Evolutionary conservation across 1,140 invertebrate species (phyloP).

Genomic region (Cecropterus lyciades): DNA sequence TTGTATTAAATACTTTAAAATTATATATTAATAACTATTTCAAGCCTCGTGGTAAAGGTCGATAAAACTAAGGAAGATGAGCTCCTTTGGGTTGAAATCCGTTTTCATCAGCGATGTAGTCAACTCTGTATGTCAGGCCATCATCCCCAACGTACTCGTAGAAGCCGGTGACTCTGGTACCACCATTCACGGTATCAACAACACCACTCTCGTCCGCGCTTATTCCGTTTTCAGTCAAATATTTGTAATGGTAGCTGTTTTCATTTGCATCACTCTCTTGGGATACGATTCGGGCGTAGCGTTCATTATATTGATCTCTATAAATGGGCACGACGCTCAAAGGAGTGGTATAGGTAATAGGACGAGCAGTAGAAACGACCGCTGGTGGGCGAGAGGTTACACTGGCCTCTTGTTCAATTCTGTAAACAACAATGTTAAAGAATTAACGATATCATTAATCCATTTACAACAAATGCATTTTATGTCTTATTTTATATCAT

Average conservation of each 20-base stretch:
- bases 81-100: constrained; percentile 86
- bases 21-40: too few relatives aligned
- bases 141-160: constrained; percentile 86
- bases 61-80: constrained; percentile 65
- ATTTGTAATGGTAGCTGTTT: constrained; percentile 68
- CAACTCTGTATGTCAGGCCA: constrained; percentile 84
- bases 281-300: constrained; percentile 59
- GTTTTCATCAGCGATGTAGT: constrained; percentile 87
- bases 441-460: neutral
- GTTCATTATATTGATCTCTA: constrained; percentile 48
- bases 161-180: constrained; percentile 86
- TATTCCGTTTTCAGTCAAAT: constrained; percentile 76
- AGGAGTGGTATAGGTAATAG: constrained; percentile 11
- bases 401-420: constrained; percentile 16
- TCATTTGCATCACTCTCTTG: constrained; percentile 61
- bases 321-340: constrained; percentile 26
- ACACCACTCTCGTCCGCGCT: constrained; percentile 73
- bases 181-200: constrained; percentile 85
- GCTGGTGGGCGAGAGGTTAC: constrained; percentile 29
- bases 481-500: too few relatives aligned
- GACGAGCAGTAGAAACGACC: constrained; percentile 15
- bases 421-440: neutral
- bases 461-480: too few relatives aligned
- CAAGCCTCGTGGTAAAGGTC: constrained; percentile 3
- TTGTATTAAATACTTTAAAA: constrained; percentile 13